Conservation (phyloP, 1,140 invertebrate genomes). For the Idris sp. region DNA sequence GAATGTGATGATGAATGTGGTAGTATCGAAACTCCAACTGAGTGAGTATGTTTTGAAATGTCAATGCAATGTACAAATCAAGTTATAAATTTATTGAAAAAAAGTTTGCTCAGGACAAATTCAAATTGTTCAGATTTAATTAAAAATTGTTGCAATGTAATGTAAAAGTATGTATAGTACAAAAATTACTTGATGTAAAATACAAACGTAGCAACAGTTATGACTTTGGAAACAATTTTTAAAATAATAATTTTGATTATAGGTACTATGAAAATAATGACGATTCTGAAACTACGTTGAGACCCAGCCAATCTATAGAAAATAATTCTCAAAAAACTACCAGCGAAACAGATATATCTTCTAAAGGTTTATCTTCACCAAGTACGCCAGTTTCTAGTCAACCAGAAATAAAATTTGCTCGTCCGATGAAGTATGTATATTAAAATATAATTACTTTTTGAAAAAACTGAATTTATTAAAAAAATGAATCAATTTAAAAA, state of each 20-base stretch:
- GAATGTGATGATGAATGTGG: slow-evolving; percentile 71
- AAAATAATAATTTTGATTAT: slow-evolving; percentile 20
- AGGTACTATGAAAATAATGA: slow-evolving; percentile 62
- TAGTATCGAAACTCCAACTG: slow-evolving; percentile 70
- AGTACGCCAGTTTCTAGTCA: slow-evolving; percentile 64
- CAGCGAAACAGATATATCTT: slow-evolving; percentile 60
- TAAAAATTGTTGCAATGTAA: too few species aligned
- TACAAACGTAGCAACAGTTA: too few species aligned
- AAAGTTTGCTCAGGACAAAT: too few species aligned
- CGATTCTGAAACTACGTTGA: slow-evolving; percentile 65
- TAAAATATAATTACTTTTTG: too few species aligned
- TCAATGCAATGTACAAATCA: too few species aligned
- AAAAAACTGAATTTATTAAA: too few species aligned
- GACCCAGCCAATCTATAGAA: slow-evolving; percentile 61
- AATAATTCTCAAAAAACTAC: slow-evolving; percentile 68
- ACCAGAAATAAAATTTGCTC: slow-evolving; percentile 75
- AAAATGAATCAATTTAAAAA: too few species aligned
- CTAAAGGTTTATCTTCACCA: slow-evolving; percentile 63
- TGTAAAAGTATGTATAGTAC: too few species aligned
- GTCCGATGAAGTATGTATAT: slow-evolving; percentile 73
- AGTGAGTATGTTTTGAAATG: slow-evolving; percentile 61
- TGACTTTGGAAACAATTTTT: too few species aligned
- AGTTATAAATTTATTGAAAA: too few species aligned
- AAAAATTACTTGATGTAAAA: too few species aligned
- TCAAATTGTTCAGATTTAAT: too few species aligned